Evolutionary conservation across 2,888 invertebrate species (phyloP), one percentile per base, ranked within the genome.

Genomic region (Caenorhabditis becei): DNA sequence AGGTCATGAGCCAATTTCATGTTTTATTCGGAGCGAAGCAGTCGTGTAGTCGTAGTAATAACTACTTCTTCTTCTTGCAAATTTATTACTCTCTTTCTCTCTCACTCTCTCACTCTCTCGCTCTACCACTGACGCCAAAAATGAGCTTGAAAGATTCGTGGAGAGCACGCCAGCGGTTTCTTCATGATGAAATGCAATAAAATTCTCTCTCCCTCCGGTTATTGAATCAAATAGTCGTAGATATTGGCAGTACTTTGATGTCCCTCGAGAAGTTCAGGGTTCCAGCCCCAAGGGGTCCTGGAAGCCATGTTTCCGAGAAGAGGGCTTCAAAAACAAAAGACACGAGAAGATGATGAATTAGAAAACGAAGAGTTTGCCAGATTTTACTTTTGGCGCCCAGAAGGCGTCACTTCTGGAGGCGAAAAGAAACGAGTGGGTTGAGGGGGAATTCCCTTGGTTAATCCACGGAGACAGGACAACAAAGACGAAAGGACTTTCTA

Each of bases 291-390:
- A 5, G 10, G 7, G 10, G 41, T 14, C 14, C 14, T 2, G 28
- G 16, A n/a, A 59, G 37, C 65, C 65, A 74, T 74, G 59, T 59
- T 74, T 74, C 59, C 65, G 66, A 66, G 66, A 66, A 66, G 59
- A 59, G 20, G n/a, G 49, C n/a, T n/a, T n/a, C n/a, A n/a, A n/a
- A n/a, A n/a, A n/a, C n/a, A n/a, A n/a, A n/a, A n/a, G n/a, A n/a
- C n/a, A n/a, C n/a, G n/a, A n/a, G 44, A 47, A 26, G 26, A 56
- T 67, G 23, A 44, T 56, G 49, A 24, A 37, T 47, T 47, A 47
- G 32, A 32, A 32, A 4, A 7, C 4, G 10, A 32, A 4, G 32
- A 7, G 5, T 32, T 32, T 32, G 32, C 4, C 4, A 32, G 32
- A 32, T n/a, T n/a, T n/a, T n/a, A n/a, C n/a, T n/a, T n/a, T n/a